Percentiles rank a stretch among this genome's conserved stretches.
Evolutionary conservation across 1,140 invertebrate species (phyloP).

Genomic region (Gryllus bimaculatus): DNA sequence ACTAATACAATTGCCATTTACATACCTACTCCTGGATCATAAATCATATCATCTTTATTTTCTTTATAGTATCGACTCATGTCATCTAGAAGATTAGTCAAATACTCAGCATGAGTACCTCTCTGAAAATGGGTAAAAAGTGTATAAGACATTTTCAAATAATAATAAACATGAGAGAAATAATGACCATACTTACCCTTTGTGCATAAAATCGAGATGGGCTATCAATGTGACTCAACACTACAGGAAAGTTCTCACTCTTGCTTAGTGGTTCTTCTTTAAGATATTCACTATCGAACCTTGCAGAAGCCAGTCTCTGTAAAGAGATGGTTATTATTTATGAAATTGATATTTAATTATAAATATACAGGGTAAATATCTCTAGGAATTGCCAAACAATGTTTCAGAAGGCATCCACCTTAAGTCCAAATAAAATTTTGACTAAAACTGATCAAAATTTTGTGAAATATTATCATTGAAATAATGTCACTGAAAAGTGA

Average conservation of each 20-base stretch:
- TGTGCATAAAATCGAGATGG: conserved; percentile 34
- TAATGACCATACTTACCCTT: conserved; percentile 27
- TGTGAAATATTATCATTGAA: background rate
- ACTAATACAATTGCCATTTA: background rate
- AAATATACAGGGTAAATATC: background rate
- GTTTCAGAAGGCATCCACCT: too few relatives aligned
- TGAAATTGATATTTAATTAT: background rate
- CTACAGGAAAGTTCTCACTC: conserved; percentile 21
- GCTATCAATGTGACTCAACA: conserved; percentile 28
- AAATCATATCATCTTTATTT: background rate
- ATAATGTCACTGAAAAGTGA: background rate
- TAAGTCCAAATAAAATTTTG: background rate
- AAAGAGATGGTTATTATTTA: background rate
- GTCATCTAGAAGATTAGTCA: background rate
- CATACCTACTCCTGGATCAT: background rate
- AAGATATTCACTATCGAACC: conserved; percentile 24
- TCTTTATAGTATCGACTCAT: background rate
- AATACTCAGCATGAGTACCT: background rate
- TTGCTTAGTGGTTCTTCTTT: conserved; percentile 25
- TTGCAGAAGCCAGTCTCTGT: conserved; percentile 23
- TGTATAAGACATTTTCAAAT: background rate
- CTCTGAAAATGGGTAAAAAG: background rate
- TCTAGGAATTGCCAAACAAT: background rate
- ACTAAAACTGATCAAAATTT: background rate
- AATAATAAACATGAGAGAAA: background rate